Evolutionary conservation across 2,888 invertebrate genomes (phyloP), one percentile per base, ranked within the genome.

Genomic region (Drosophila longiperda): DNA sequence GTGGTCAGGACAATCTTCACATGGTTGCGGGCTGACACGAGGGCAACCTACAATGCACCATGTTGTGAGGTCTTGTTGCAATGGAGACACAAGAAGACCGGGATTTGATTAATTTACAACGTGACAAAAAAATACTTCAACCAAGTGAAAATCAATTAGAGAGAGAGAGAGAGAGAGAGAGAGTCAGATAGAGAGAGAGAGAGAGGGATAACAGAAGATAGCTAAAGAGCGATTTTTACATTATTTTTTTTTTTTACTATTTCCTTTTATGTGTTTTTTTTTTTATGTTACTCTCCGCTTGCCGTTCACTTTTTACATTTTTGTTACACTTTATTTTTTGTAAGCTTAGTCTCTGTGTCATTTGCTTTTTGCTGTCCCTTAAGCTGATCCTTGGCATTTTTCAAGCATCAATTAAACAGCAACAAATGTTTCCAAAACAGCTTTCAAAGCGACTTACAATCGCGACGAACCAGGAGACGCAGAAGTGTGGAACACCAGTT

Each of bases 381-480:
- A 79, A 82, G 71, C 75, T 75, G 75, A 60, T 67, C 23, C 69
- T 50, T 69, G 45, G 57, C 45, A 67, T 64, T 65, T 76, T 76
- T 76, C 64, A 81, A 81, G 80, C 83, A 80, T 80, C 80, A 81
- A 83, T 80, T 73, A 80, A 80, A 73, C 68, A 71, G 73, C 36
- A 67, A 71, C 73, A 71, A 80, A 73, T 69, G 36, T 76, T 67
- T 65, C 29, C 33, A 65, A 66, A 66, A 48, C 71, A 49, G 71
- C 36, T 62, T 23, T 20, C 40, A 53, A 33, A 60, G 29, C 36
- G 60, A 54, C 34, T 32, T 11, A 8, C 38, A 38, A 20, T 17
- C 17, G 8, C 33, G 20, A 29, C 45, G 29, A 34, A 20, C 12
- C 12, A 23, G 23, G n/a, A 17, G n/a, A 17, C 23, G 52, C 12